A percentile compares a stretch with the other conserved stretches of the same genome.
These are phyloP conservation scores for Eupsilia transversa DNA, from an alignment of 2,888 invertebrate species.

Conservation along the genomic window DNA sequence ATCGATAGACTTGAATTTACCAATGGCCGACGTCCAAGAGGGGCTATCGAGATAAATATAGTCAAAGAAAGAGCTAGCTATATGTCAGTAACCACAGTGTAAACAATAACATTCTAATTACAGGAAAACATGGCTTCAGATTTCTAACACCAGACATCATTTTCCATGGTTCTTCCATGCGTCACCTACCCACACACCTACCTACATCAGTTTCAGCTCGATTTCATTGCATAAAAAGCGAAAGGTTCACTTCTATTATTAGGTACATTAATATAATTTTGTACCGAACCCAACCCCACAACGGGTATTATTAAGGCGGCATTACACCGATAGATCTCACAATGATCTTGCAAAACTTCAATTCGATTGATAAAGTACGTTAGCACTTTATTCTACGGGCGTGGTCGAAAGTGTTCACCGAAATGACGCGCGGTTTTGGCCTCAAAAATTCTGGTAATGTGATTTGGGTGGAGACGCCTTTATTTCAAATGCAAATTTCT, in stretches of 20 bases:
- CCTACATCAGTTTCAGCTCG: neutral
- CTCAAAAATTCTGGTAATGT: slow-evolving; percentile 68
- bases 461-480: slow-evolving; percentile 68
- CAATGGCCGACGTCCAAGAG: neutral
- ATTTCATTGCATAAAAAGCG: neutral
- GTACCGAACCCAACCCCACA: slow-evolving; percentile 5
- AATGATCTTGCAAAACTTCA: slow-evolving; percentile 74
- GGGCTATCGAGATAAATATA: neutral
- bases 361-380: slow-evolving; percentile 73
- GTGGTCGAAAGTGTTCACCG: slow-evolving; percentile 67
- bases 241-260: neutral
- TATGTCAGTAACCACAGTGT: too few relatives aligned
- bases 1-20: too few relatives aligned
- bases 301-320: slow-evolving; percentile 1
- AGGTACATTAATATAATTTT: neutral
- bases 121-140: neutral
- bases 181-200: neutral
- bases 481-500: slow-evolving; percentile 73
- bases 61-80: neutral
- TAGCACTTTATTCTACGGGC: slow-evolving; percentile 72
- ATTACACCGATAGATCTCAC: slow-evolving; percentile 47
- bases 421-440: slow-evolving; percentile 69
- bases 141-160: neutral
- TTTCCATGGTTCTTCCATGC: neutral
- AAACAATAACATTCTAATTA: neutral